A percentile compares a stretch with the other conserved stretches of the same genome.
Conservation (phyloP, 1,140 invertebrate genomes). For the Hydropsyche tenuis region DNA sequence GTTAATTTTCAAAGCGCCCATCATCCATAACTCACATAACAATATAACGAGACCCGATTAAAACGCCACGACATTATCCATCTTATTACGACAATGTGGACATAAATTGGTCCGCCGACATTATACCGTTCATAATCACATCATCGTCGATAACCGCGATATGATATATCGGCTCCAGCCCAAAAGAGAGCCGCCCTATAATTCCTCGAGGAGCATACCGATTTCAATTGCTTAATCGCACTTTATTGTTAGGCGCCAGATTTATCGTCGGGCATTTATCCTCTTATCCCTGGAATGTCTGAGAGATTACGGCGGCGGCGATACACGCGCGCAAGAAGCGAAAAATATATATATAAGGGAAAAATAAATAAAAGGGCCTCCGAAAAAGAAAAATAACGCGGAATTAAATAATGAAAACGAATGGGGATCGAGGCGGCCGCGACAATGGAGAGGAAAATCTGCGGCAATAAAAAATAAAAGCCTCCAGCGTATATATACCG, state of each 20-base stretch:
- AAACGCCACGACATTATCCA: too few relatives aligned
- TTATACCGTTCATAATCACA: too few relatives aligned
- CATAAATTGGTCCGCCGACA: too few relatives aligned
- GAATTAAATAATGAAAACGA: constrained; percentile 43
- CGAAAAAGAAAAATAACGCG: constrained; percentile 30
- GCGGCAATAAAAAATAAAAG: constrained; percentile 35
- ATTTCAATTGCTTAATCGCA: constrained; percentile 24
- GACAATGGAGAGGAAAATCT: constrained; percentile 37
- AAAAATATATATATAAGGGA: neutral
- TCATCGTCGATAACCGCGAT: too few relatives aligned
- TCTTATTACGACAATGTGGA: too few relatives aligned
- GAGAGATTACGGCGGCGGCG: constrained; percentile 11
- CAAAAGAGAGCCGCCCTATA: too few relatives aligned
- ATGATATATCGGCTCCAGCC: too few relatives aligned
- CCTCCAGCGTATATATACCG: too few relatives aligned
- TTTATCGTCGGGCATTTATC: constrained; percentile 26
- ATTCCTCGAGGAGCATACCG: neutral
- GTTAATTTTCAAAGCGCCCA: too few relatives aligned
- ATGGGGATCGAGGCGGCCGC: constrained; percentile 28
- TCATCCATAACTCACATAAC: too few relatives aligned
- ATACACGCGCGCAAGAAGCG: neutral
- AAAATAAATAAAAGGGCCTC: neutral
- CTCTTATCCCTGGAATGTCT: constrained; percentile 9
- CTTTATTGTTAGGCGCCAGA: constrained; percentile 21
- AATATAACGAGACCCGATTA: too few relatives aligned